Conservation (phyloP, 2,888 invertebrate genomes). For the Sarcophaga subvicina region DNA sequence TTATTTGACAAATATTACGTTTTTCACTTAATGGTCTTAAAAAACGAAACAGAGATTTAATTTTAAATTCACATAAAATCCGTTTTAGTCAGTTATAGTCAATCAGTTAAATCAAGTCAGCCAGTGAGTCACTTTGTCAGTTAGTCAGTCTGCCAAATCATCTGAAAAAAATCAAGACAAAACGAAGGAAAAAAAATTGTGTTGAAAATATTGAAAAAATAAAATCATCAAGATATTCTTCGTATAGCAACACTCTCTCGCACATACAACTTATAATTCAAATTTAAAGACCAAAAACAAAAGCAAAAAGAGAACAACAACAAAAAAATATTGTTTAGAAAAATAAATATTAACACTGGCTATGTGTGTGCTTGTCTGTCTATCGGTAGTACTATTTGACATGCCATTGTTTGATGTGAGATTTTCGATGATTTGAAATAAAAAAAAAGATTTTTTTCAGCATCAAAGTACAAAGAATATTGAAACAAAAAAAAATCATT, state of each 20-base stretch:
- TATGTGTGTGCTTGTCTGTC: too few relatives aligned
- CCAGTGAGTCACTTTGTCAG: neutral
- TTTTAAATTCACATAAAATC: conserved; percentile 40
- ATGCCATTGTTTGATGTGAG: conserved; percentile 47
- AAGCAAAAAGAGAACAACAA: neutral
- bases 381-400: conserved; percentile 31
- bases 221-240: neutral
- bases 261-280: neutral
- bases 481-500: neutral
- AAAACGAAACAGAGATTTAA: conserved; percentile 25
- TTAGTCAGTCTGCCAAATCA: conserved; percentile 12
- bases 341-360: conserved; percentile 25
- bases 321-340: conserved; percentile 8
- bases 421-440: conserved; percentile 31
- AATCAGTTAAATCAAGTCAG: neutral
- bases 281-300: neutral
- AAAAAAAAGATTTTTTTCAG: neutral
- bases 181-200: neutral
- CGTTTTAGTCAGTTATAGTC: neutral
- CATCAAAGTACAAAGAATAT: neutral
- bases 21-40: conserved; percentile 26
- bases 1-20: conserved; percentile 39
- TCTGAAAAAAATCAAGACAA: conserved; percentile 48
- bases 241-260: neutral
- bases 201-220: neutral